Evolutionary conservation across 2,113 vertebrate species (phyloP), one percentile per base, ranked within the genome.

Genomic region (Perognathus longimembris): DNA sequence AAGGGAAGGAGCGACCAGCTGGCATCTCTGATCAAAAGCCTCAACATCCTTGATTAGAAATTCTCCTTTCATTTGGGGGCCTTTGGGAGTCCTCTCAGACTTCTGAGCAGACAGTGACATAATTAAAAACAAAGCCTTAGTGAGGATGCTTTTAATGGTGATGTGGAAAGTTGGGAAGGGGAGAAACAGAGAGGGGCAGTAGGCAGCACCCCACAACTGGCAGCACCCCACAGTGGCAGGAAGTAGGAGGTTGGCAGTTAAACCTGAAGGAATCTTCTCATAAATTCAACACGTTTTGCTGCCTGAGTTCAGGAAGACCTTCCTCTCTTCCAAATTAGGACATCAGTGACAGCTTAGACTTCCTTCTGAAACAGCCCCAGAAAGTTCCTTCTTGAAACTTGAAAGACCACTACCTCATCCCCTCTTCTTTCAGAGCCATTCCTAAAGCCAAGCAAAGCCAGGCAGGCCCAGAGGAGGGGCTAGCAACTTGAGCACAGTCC

Each of bases 251-350:
- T 4, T 24, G 14, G n/a, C 24, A 24, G 70, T 38, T 69, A 83
- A 63, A 21, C n/a, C 77, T 66, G 85, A n/a, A 86, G 92, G 77
- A 89, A 81, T 85, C 73, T 66, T 75, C 84, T 89, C 21, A 11
- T 10, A 22, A 36, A 75, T 32, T 76, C 71, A 85, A 74, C 1
- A 1, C 11, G 50, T 42, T 59, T 63, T 79, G 79, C 61, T 90
- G 92, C 79, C 88, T 69, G 38, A 94, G 73, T 86, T 94, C 89
- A 70, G 67, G 57, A 89, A 91, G 80, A 84, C 59, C 61, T 93
- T 94, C 90, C 82, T 79, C 61, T 95, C 92, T 90, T 78, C 91
- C 91, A 94, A 95, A 83, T 95, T 90, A 93, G 75, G 71, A 50
- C 73, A 88, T 92, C 45, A 50, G 32, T 88, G 90, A 94, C 54